Conservation (phyloP, 2,113 vertebrate species). For the Struthidea cinerea region DNA sequence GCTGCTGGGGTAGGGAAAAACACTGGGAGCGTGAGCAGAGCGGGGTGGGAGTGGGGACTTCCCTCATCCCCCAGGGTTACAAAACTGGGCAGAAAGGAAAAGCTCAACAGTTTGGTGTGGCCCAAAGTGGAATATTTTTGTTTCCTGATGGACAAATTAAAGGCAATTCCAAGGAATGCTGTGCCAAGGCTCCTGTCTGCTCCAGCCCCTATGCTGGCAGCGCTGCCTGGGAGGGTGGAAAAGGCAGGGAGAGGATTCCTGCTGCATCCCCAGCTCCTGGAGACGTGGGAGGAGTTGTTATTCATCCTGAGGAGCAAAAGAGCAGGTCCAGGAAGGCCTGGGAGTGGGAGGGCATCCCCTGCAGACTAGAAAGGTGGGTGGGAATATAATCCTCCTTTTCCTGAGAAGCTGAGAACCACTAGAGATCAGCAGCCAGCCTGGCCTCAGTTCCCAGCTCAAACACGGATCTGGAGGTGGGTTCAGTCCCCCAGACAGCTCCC, state of each 20-base stretch:
- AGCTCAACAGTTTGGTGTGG: fast-evolving
- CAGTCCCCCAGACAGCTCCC: background rate
- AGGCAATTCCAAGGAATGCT: background rate
- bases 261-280: background rate
- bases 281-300: background rate
- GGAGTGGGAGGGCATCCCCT: background rate
- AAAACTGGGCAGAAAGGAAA: background rate
- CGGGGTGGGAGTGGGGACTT: background rate
- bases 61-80: fast-evolving
- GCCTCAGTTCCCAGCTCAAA: background rate
- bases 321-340: background rate
- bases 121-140: background rate
- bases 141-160: background rate
- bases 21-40: fast-evolving
- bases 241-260: background rate
- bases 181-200: background rate
- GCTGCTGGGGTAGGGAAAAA: background rate
- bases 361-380: background rate
- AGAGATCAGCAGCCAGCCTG: background rate
- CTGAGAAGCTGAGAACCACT: background rate
- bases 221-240: fast-evolving
- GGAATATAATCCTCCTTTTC: background rate
- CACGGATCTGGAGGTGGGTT: background rate
- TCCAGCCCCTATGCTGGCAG: background rate
- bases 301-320: background rate